phyloP scores from a whole-genome alignment of 2,888 invertebrate species.

The Uropetala carovei region DNA sequence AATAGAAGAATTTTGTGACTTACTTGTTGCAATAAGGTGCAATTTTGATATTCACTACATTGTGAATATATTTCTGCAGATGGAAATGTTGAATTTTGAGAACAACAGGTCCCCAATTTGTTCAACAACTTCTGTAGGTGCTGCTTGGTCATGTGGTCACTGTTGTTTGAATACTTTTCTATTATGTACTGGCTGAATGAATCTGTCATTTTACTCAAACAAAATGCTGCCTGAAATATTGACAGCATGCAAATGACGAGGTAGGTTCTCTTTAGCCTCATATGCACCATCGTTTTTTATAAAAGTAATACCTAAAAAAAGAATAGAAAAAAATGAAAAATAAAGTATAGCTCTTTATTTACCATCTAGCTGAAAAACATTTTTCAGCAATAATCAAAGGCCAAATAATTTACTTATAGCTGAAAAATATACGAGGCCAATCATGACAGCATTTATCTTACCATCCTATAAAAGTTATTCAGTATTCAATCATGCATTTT shows the following conservation, averaged over 20 bases:
- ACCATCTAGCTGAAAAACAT: not conserved
- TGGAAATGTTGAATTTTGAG: not conserved
- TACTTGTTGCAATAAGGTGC: conserved; percentile 3
- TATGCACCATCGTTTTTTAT: not conserved
- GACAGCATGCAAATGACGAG: not conserved
- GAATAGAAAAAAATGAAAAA: not conserved
- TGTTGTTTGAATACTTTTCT: conserved; percentile 29
- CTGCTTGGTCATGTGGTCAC: not conserved
- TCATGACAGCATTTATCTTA: too few species aligned
- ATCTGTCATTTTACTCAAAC: not conserved
- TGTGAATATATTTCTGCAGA: not conserved
- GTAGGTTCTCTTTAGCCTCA: conserved; percentile 21
- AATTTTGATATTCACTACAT: conserved; percentile 3
- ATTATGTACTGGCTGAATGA: conserved; percentile 20
- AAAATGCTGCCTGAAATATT: conserved; percentile 6
- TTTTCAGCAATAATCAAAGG: not conserved
- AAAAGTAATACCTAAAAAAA: not conserved
- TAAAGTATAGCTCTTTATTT: not conserved
- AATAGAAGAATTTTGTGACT: not conserved
- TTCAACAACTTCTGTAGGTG: conserved; percentile 46
- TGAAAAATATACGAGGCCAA: too few species aligned
- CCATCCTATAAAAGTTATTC: too few species aligned
- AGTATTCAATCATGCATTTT: too few species aligned
- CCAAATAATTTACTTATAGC: too few species aligned
- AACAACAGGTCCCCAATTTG: conserved; percentile 19